Conservation (phyloP, 2,797 vertebrate genomes). For the Leptodactylus fallax region DNA sequence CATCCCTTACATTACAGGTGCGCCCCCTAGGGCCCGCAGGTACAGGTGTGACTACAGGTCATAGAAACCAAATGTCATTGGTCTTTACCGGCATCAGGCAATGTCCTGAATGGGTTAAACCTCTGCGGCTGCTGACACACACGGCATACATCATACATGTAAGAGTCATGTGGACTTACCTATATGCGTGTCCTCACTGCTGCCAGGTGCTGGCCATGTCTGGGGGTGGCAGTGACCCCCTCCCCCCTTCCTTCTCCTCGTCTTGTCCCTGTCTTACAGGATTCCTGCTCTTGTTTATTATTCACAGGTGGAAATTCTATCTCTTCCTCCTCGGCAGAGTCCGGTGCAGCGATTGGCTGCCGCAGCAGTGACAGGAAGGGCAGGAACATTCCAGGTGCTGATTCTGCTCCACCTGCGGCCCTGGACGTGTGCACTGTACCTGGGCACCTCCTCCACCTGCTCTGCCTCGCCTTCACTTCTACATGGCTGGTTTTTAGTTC, state of each 20-base stretch:
- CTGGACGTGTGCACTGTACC: not conserved
- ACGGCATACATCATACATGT: not conserved
- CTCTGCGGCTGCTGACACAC: not conserved
- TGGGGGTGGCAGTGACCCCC: not conserved
- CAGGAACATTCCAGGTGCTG: slow-evolving; percentile 54
- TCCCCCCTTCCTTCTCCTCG: not conserved
- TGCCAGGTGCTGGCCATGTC: not conserved
- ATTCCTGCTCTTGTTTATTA: slow-evolving; percentile 50
- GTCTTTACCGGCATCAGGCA: not conserved
- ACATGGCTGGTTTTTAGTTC: no score
- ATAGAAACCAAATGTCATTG: not conserved
- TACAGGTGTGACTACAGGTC: not conserved
- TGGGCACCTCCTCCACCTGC: not conserved
- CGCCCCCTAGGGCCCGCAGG: no score
- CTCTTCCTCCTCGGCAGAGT: slow-evolving; percentile 38
- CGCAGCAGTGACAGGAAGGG: slow-evolving; percentile 33
- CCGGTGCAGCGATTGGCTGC: slow-evolving; percentile 27
- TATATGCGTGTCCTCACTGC: not conserved
- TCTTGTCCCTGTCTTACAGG: slow-evolving; percentile 4
- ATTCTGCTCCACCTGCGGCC: slow-evolving; percentile 38
- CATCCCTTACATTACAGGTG: not conserved
- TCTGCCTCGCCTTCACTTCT: no score
- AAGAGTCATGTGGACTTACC: not conserved
- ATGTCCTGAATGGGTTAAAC: not conserved
- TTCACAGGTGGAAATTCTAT: accelerated